phyloP scores from a whole-genome alignment of 1,140 invertebrate species.

The Hylaeus volcanicus region DNA sequence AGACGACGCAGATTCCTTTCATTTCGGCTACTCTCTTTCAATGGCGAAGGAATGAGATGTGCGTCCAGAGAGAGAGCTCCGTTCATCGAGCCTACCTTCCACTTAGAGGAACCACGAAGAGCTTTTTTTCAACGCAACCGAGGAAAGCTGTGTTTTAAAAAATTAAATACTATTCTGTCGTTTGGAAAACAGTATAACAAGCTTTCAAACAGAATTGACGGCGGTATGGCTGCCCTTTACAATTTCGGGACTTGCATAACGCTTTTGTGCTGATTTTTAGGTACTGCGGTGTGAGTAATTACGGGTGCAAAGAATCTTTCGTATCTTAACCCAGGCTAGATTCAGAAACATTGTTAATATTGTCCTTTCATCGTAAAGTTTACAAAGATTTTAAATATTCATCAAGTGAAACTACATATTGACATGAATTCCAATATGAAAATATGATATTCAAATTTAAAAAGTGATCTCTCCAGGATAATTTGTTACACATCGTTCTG shows the following conservation, averaged over 20 bases:
- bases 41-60: conserved; percentile 23
- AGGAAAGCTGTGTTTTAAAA: conserved; percentile 26
- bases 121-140: conserved; percentile 3
- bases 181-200: background rate
- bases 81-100: conserved; percentile 24
- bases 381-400: too few relatives aligned
- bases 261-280: background rate
- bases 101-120: conserved; percentile 4
- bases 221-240: background rate
- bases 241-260: background rate
- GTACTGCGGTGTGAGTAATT: background rate
- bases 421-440: too few relatives aligned
- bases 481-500: too few relatives aligned
- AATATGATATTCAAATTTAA: too few relatives aligned
- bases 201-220: background rate
- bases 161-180: conserved; percentile 10
- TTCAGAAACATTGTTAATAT: too few relatives aligned
- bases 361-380: too few relatives aligned
- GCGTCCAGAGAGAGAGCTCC: conserved; percentile 23
- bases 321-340: background rate
- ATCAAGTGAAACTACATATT: too few relatives aligned
- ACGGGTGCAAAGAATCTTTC: conserved; percentile 1
- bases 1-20: conserved; percentile 50
- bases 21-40: conserved; percentile 49
- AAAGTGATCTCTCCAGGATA: too few relatives aligned